Base-by-base conservation (phyloP, 2,797 vertebrate species). In the Scolopax bukidnonensis region DNA sequence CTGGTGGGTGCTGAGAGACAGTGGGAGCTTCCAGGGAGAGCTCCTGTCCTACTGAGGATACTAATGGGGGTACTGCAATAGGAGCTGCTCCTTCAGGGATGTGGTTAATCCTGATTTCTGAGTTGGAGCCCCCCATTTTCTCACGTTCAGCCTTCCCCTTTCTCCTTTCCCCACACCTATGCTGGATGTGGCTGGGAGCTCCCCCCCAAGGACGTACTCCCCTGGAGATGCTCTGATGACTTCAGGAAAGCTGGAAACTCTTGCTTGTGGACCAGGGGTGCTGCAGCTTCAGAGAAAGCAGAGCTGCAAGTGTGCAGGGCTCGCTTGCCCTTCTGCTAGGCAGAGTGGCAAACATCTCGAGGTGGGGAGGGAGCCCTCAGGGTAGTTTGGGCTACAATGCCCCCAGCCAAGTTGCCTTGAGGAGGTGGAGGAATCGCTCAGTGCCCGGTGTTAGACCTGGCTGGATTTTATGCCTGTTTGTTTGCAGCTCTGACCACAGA, bases 291-390 rank as follows among this genome's bases (percentile, higher is more conserved):
- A 40, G 41, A 32, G 65, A 21, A 84, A 51, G 74, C 43, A 11
- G 47, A 57, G 54, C 0, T 16, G 24, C 18, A 20, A 38, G 41
- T 6, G 7, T 5, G 5, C 16, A 40, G 81, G 38, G 33, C 48
- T 84, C 36, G 43, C 43, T 59, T 4, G 1, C 20, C 12, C 30
- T 41, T 5, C 57, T 82, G 67, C 84, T 41, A 33, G 32, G 30
- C 43, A 43, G 64, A 20, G 64, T 4, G 40, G 38, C n/a, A 67
- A 36, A 38, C 3, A 3, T 27, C 67, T 43, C 0, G 0, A 43
- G 41, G 59, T 20, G 45, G 57, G 27, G 9, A 85, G n/a, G 33
- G 50, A 83, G 16, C 32, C 23, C 32, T 70, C 4, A 12, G 57
- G 28, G 20, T 45, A 38, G 15, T 76, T 32, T 60, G 57, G 50